Conservation (phyloP, 2,888 invertebrate species). For the Melinaea marsaeus region DNA sequence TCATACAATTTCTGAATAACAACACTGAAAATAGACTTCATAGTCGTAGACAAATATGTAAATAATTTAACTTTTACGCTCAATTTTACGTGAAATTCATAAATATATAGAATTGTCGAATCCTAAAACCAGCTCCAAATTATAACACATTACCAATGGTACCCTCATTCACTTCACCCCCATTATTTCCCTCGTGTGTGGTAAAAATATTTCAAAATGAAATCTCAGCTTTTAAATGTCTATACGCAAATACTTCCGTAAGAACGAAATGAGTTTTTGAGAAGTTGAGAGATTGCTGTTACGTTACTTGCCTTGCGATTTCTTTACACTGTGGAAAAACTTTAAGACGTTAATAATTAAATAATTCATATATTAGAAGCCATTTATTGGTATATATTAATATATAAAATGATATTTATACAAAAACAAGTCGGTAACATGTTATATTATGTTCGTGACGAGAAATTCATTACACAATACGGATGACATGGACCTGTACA, state of each 20-base stretch:
- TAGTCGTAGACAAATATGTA: too few relatives aligned
- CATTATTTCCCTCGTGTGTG: constrained; percentile 40
- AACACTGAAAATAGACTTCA: too few relatives aligned
- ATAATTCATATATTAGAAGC: neutral
- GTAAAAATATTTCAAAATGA: constrained; percentile 31
- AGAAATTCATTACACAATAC: neutral
- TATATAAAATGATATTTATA: neutral
- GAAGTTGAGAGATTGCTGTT: neutral
- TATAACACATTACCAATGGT: constrained; percentile 25
- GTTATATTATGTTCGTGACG: constrained; percentile 2
- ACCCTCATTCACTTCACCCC: constrained; percentile 30
- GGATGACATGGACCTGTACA: neutral
- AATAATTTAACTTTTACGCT: too few relatives aligned
- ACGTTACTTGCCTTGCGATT: neutral
- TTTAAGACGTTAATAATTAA: neutral
- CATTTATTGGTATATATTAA: neutral
- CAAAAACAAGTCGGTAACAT: neutral
- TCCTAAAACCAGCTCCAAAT: constrained; percentile 7
- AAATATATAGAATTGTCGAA: too few relatives aligned
- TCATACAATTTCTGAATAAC: too few relatives aligned
- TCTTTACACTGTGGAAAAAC: too few relatives aligned
- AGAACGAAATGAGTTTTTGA: constrained; percentile 15
- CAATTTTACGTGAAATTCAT: too few relatives aligned
- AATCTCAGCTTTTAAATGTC: constrained; percentile 17
- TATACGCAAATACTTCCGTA: constrained; percentile 14